Conservation (phyloP, 2,113 vertebrate species). For the Poeciliopsis prolifica region DNA sequence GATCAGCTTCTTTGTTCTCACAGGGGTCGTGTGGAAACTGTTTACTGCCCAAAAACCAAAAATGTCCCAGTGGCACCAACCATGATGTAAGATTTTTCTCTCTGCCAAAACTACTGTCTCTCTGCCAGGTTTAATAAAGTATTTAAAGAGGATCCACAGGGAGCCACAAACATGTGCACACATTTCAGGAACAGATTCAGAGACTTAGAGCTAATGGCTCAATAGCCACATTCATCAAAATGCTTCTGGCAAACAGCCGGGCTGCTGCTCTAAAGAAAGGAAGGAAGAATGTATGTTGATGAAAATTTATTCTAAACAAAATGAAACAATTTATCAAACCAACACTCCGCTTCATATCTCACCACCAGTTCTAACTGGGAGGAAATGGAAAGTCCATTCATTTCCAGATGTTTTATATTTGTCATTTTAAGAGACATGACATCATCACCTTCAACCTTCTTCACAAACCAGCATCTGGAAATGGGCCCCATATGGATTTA, state of each 20-base stretch:
- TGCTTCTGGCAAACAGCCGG: not conserved
- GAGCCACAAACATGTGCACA: not conserved
- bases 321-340: too few species aligned
- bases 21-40: slow-evolving; percentile 73
- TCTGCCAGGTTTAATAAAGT: too few species aligned
- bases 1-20: not conserved
- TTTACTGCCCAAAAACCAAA: slow-evolving; percentile 24
- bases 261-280: too few species aligned
- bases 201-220: not conserved
- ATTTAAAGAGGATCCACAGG: too few species aligned
- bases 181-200: not conserved
- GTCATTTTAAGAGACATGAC: not conserved
- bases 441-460: not conserved
- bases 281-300: too few species aligned
- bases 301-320: too few species aligned
- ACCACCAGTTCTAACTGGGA: too few species aligned
- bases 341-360: too few species aligned
- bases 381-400: too few species aligned
- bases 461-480: not conserved
- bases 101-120: too few species aligned
- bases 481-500: not conserved
- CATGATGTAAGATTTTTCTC: slow-evolving; percentile 49
- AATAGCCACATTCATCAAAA: too few species aligned
- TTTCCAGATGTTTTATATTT: too few species aligned
- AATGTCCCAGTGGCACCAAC: slow-evolving; percentile 80